phyloP scores from a whole-genome alignment of 2,113 vertebrate species.

The Alouatta palliata region DNA sequence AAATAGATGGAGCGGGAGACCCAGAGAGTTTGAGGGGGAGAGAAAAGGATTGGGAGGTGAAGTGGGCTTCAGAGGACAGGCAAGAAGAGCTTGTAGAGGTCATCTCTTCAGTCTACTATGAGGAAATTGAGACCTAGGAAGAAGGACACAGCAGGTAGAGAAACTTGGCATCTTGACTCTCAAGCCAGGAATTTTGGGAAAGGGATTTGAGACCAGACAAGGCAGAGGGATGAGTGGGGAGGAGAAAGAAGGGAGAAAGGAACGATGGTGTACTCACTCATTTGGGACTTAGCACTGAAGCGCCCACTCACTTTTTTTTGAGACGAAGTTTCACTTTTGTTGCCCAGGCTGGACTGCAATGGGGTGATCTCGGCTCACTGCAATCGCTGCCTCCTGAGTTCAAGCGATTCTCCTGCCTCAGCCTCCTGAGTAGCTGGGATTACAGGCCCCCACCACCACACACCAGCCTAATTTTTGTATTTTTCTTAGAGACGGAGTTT shows the following conservation, averaged over 20 bases:
- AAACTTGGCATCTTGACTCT: not conserved
- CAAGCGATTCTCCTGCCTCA: too few relatives aligned
- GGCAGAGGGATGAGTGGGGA: not conserved
- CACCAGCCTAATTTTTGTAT: too few relatives aligned
- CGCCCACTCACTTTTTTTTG: not conserved
- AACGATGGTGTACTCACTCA: not conserved
- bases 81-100: not conserved
- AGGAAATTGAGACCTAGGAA: not conserved
- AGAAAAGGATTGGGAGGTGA: not conserved
- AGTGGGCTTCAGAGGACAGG: not conserved
- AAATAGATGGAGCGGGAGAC: not conserved
- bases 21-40: not conserved
- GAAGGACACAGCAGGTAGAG: not conserved
- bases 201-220: not conserved
- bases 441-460: too few relatives aligned
- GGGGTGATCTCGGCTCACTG: too few relatives aligned
- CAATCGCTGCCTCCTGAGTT: too few relatives aligned
- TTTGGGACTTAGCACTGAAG: not conserved
- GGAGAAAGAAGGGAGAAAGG: not conserved
- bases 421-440: too few relatives aligned
- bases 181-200: slow-evolving; percentile 21
- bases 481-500: too few relatives aligned
- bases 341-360: too few relatives aligned
- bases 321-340: too few relatives aligned
- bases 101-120: not conserved